A percentile compares a stretch with the other conserved stretches of the same genome.
These are phyloP conservation scores for Lepetodrilus schrolli DNA, from an alignment of 2,888 invertebrate genomes.

Conservation along the genomic window DNA sequence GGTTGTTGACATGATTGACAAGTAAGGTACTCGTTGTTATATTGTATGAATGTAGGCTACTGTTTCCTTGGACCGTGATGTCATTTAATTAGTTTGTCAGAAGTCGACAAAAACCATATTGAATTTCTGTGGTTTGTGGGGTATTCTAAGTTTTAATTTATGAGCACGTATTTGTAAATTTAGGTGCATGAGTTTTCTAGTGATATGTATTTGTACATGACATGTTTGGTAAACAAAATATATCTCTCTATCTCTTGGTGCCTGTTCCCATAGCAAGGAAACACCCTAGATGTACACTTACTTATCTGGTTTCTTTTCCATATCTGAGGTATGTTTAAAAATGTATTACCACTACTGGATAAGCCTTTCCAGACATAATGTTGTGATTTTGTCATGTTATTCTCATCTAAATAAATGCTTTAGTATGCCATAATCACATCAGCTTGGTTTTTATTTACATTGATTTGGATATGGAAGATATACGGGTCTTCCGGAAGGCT, in stretches of 20 bases:
- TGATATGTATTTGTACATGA: conserved; percentile 12
- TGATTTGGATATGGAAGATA: not conserved
- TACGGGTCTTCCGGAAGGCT: too few relatives aligned
- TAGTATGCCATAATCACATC: conserved; percentile 29
- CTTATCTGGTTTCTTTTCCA: not conserved
- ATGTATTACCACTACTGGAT: not conserved
- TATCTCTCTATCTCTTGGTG: not conserved
- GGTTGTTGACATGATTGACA: not conserved
- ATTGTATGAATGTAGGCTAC: conserved; percentile 6
- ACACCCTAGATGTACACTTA: conserved; percentile 6
- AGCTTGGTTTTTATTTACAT: not conserved
- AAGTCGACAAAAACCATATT: not conserved
- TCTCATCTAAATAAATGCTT: conserved; percentile 35
- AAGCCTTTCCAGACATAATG: conserved; percentile 16
- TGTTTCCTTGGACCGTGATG: not conserved
- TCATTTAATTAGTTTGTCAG: conserved; percentile 2
- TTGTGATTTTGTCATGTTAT: conserved; percentile 7
- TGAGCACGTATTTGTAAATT: conserved; percentile 25
- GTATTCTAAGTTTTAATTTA: conserved; percentile 6
- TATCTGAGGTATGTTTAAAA: conserved; percentile 17
- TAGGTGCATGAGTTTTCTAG: conserved; percentile 19
- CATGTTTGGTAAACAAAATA: not conserved
- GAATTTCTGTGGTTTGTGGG: conserved; percentile 15
- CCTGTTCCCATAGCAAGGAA: not conserved
- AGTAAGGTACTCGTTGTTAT: conserved; percentile 2